phyloP scores from a whole-genome alignment of 2,888 invertebrate species.

The Chrysolina oricalcia region DNA sequence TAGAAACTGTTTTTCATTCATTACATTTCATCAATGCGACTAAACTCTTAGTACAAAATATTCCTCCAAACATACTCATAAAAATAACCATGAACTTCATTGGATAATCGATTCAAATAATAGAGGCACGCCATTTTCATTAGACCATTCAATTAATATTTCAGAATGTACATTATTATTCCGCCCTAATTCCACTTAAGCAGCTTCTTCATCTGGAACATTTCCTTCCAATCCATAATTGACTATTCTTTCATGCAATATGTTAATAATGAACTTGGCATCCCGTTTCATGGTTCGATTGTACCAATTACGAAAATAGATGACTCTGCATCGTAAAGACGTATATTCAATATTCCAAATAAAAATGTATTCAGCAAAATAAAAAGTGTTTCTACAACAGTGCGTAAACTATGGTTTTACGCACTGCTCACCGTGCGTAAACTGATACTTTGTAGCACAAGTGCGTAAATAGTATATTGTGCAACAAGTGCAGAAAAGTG shows the following conservation, averaged over 20 bases:
- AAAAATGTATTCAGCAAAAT: too few species aligned
- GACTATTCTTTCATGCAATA: constrained; percentile 22
- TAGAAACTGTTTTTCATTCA: too few species aligned
- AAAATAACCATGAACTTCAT: not conserved
- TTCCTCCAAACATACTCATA: not conserved
- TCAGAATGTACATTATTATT: constrained; percentile 35
- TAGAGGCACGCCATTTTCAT: constrained; percentile 31
- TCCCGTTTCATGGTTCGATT: constrained; percentile 8
- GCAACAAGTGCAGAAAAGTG: too few species aligned
- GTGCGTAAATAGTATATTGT: too few species aligned
- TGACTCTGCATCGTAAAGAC: not conserved
- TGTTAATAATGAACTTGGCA: not conserved
- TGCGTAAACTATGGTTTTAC: too few species aligned
- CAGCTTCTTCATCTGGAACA: constrained; percentile 35
- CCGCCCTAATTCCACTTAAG: constrained; percentile 40
- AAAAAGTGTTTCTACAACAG: too few species aligned
- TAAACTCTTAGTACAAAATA: not conserved
- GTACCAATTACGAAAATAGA: constrained; percentile 8
- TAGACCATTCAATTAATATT: constrained; percentile 26
- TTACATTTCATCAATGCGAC: too few species aligned
- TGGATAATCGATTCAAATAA: constrained; percentile 19
- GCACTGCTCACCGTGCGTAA: too few species aligned
- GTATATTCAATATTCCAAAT: too few species aligned
- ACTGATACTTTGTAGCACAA: too few species aligned
- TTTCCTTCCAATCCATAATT: constrained; percentile 23